These are phyloP conservation scores for Manacus vitellinus DNA, from an alignment of 2,113 vertebrate species.

Conservation along the genomic window DNA sequence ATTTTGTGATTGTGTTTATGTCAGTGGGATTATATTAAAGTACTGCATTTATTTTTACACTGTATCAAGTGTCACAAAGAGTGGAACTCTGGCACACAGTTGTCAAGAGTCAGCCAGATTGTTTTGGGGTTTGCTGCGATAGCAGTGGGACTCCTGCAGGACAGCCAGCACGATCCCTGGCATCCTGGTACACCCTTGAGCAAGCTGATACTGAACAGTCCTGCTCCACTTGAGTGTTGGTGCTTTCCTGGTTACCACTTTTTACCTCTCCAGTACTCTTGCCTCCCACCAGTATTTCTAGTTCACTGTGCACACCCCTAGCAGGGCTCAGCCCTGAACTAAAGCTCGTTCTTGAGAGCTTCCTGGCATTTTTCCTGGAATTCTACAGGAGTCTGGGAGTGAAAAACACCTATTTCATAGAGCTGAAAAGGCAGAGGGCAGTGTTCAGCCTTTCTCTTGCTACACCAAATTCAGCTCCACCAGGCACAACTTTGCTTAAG, in stretches of 20 bases:
- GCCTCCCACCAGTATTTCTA: not conserved
- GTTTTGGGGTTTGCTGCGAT: not conserved
- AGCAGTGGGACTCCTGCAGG: not conserved
- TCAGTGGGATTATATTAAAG: not conserved
- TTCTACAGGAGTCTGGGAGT: not conserved
- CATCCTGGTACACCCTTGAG: not conserved
- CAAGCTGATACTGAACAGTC: rapidly evolving
- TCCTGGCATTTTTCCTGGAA: not conserved
- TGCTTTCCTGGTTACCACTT: not conserved
- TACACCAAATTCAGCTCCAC: not conserved
- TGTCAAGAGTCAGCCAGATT: not conserved
- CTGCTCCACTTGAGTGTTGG: not conserved
- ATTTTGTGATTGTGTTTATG: not conserved
- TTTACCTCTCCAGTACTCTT: not conserved
- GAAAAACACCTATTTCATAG: not conserved
- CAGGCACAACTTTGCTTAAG: not conserved
- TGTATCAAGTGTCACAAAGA: not conserved
- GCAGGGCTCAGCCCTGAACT: not conserved
- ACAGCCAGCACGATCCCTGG: not conserved
- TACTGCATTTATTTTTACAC: not conserved
- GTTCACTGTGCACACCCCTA: not conserved
- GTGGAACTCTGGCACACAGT: not conserved
- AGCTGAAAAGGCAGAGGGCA: conserved; percentile 39
- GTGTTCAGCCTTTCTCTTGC: conserved; percentile 6
- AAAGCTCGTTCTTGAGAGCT: not conserved